Evolutionary conservation across 2,113 vertebrate genomes (phyloP), one percentile per base, ranked within the genome.

Genomic region (Vanacampus margaritifer): DNA sequence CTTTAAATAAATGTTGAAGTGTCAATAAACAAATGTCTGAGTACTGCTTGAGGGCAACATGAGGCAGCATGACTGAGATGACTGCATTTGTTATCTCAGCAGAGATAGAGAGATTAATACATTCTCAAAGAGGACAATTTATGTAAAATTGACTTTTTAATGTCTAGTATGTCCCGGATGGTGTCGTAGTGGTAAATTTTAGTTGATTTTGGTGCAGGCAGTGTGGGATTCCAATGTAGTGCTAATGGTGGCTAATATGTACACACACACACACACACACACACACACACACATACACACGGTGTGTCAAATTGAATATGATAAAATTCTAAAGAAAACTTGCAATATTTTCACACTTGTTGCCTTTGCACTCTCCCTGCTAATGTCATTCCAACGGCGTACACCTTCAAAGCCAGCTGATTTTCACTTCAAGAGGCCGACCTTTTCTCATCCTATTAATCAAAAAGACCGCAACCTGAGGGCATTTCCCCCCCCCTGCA

Each of bases 21-120:
- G 67, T 82, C 78, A 26, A 68, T 83, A 77, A 88, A 80, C 71
- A 82, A 85, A 83, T 64, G 72, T 72, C 41, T 68, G 68, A 83
- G 73, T 71, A 80, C 67, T 23, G 71, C 68, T 80, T 72, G 80
- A 73, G 79, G 68, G 69, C 67, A 69, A 79, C 72, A 86, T 84
- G 79, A 81, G 81, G 58, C 41, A 51, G 69, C 63, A 56, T 62
- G 70, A 87, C 81, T 74, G 79, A 77, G 64, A 78, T 75, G 57
- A 62, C 59, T 79, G 73, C 71, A 69, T 73, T 65, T 41, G 39
- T 65, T 81, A 71, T 80, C 77, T 39, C 80, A 75, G 69, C 74
- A 48, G 26, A 69, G 62, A 8, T 26, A 61, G 62, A 8, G 26
- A 58, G 74, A 2, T 13, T 12, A 54, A 54, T 14, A 54, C n/a